phyloP scores from a whole-genome alignment of 2,888 invertebrate genomes.

The Metacarcinus magister region DNA sequence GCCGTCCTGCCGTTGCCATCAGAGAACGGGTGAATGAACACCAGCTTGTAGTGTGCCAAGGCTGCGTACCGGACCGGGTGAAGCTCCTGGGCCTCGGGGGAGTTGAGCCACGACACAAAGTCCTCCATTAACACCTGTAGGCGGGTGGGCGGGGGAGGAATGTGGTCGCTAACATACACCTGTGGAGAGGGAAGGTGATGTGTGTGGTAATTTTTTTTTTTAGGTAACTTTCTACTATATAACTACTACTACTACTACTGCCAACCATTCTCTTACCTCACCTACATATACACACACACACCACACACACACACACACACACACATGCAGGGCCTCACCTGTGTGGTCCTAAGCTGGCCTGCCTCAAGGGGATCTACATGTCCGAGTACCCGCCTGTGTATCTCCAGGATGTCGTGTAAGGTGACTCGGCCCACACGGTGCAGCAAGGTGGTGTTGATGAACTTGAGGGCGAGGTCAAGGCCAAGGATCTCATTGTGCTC shows the following conservation, averaged over 20 bases:
- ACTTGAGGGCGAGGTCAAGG: constrained; percentile 97
- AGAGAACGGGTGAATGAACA: constrained; percentile 98
- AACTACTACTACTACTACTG: too few species aligned
- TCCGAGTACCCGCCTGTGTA: constrained; percentile 96
- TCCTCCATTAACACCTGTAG: constrained; percentile 93
- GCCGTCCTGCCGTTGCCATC: constrained; percentile 99
- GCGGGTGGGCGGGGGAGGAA: constrained; percentile 94
- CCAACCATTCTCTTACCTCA: not conserved
- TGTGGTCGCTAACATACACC: constrained; percentile 97
- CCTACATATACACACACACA: too few species aligned
- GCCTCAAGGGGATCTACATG: constrained; percentile 97
- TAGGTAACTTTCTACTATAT: not conserved
- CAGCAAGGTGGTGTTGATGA: constrained; percentile 88
- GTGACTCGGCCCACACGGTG: constrained; percentile 90
- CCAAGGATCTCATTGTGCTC: constrained; percentile 99
- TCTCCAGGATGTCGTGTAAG: constrained; percentile 94
- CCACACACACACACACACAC: not conserved
- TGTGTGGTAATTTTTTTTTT: not conserved
- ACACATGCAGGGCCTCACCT: constrained; percentile 84
- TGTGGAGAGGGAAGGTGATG: not conserved
- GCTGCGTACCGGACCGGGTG: constrained; percentile 98
- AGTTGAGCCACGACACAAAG: constrained; percentile 95
- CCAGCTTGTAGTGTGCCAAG: constrained; percentile 97
- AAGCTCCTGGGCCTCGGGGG: constrained; percentile 92
- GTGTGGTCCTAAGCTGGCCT: constrained; percentile 93